Evolutionary conservation across 2,113 vertebrate species (phyloP), one percentile per base, ranked within the genome.

Genomic region (Corythoichthys haematopterus): DNA sequence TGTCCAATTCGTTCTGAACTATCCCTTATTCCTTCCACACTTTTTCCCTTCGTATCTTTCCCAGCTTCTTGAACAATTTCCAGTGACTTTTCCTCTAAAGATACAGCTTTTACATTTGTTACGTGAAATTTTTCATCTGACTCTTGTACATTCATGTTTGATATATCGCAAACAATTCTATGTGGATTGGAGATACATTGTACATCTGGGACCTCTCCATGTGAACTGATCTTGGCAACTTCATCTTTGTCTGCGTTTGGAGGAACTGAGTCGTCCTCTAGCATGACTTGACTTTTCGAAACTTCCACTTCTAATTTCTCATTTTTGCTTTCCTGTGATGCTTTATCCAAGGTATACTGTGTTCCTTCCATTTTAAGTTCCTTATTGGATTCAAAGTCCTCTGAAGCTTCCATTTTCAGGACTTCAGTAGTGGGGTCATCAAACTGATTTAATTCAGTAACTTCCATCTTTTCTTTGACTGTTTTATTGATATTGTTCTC

Each of bases 221-320:
- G 40, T 45, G 40, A 51, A 47, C 57, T 2, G 38, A 6, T 40
- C 38, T 40, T 40, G 5, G 55, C 6, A 48, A 38, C 7, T 2
- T 38, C 56, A 12, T 70, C 35, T 43, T 75, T 64, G n/a, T 43
- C 40, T 50, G 46, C 20, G 13, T 35, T 63, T 60, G 55, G 47
- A 59, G 36, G 43, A 50, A 40, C 3, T 37, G 13, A 43, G 10
- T 51, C 66, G 8, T 70, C 50, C 4, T 67, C 60, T 13, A 52
- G 53, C 69, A 1, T 47, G 16, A 28, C n/a, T 58, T 35, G 53
- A 12, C 28, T 56, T 35, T 56, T 13, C 11, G 33, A 28, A 33
- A 52, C 47, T 38, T 71, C 7, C 15, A 40, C 38, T 40, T 40
- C 33, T 11, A 63, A 48, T 53, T 70, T 43, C 15, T 68, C 50